Percentiles rank a stretch among this genome's conserved stretches.
Evolutionary conservation across 1,140 invertebrate species (phyloP).

Genomic region (Holcopasites calliopsidis): DNA sequence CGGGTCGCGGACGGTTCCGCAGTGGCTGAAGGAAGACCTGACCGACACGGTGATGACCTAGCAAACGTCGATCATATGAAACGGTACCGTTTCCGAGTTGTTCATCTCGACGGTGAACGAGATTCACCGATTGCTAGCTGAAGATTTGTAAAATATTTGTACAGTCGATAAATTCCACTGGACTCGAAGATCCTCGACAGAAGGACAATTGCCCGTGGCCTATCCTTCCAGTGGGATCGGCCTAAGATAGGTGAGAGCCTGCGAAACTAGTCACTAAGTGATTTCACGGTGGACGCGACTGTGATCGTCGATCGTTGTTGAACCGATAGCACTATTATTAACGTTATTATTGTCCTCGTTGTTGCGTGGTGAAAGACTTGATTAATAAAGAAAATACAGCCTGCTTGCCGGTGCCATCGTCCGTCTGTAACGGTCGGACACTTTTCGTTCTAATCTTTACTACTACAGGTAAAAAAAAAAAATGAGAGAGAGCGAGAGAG

Average conservation of each 20-base stretch:
- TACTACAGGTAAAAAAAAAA: not conserved
- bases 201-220: slow-evolving; percentile 53
- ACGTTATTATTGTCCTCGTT: slow-evolving; percentile 60
- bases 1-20: slow-evolving; percentile 89
- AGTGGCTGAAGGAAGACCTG: slow-evolving; percentile 96
- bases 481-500: not conserved
- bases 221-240: slow-evolving; percentile 49
- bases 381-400: slow-evolving; percentile 19
- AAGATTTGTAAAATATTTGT: slow-evolving; percentile 73
- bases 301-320: slow-evolving; percentile 56
- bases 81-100: slow-evolving; percentile 55
- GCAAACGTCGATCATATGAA: slow-evolving; percentile 74
- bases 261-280: slow-evolving; percentile 61
- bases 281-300: slow-evolving; percentile 32
- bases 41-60: slow-evolving; percentile 82
- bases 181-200: slow-evolving; percentile 37
- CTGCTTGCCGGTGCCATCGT: slow-evolving; percentile 38
- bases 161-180: slow-evolving; percentile 60
- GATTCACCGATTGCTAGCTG: slow-evolving; percentile 60
- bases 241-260: slow-evolving; percentile 53
- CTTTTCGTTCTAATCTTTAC: slow-evolving; percentile 30
- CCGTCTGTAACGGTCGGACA: slow-evolving; percentile 21
- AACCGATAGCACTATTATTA: slow-evolving; percentile 53
- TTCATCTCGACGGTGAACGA: slow-evolving; percentile 56
- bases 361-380: slow-evolving; percentile 34